Evolutionary conservation across 2,888 invertebrate genomes (phyloP), one percentile per base, ranked within the genome.

Genomic region (Chaetoderma sp.): DNA sequence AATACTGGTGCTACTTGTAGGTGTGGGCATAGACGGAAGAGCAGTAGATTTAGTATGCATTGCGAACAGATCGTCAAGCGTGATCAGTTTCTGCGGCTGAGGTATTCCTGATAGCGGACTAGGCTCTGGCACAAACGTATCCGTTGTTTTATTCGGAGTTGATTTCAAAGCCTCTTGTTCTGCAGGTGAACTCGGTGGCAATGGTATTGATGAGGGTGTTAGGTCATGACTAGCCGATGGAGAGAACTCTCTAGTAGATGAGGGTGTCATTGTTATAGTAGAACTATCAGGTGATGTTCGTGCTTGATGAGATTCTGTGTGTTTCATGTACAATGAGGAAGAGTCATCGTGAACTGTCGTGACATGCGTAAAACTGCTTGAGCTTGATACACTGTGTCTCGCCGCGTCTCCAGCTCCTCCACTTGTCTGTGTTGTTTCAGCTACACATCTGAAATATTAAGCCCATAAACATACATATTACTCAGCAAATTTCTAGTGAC

Each of bases 361-460:
- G 28, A 81, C 82, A 21, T 80, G 77, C 6, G 84, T 84, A 50
- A 84, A 82, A 56, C 82, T 82, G 63, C 81, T 82, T 5, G 78
- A 81, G 62, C 78, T 81, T 5, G 81, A 81, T 23, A 70, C 68
- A 60, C 75, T 78, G 59, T 73, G 74, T 23, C 74, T 59, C 1
- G n/a, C n/a, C n/a, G n/a, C n/a, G n/a, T n/a, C n/a, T n/a, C n/a
- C n/a, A n/a, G n/a, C n/a, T n/a, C n/a, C n/a, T n/a, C 72, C 64
- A 13, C 52, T 52, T 16, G 32, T 3, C 28, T 52, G 30, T 5
- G 47, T 6, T 6, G 8, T 6, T 8, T 21, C 52, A 2, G 28
- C 13, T 10, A 32, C 30, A 2, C 52, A 4, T 30, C 52, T 52
- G 52, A 13, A 21, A 8, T n/a, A 30, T 36, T 13, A n/a, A n/a